phyloP scores from a whole-genome alignment of 2,797 vertebrate genomes.

The Bradypus variegatus region DNA sequence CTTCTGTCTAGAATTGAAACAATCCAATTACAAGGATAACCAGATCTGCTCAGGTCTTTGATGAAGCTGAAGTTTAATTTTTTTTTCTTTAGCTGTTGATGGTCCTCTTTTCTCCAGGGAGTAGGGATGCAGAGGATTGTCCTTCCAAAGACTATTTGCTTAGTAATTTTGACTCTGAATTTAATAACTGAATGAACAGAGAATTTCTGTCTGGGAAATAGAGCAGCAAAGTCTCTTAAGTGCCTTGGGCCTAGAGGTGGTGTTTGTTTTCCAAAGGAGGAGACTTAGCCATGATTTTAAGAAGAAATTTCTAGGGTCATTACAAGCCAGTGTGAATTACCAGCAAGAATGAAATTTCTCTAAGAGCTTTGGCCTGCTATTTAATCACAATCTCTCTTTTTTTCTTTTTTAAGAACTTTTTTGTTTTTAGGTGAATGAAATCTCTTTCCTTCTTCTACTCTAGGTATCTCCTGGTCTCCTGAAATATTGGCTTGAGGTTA shows the following conservation, averaged over 20 bases:
- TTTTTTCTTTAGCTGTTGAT: constrained; percentile 35
- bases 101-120: background rate
- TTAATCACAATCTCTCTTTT: background rate
- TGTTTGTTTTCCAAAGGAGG: constrained; percentile 60
- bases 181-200: background rate
- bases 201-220: constrained; percentile 14
- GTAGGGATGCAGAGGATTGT: background rate
- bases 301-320: constrained; percentile 67
- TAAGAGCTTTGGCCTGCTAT: constrained; percentile 1
- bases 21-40: background rate
- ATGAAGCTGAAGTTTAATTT: constrained; percentile 11
- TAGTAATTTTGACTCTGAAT: constrained; percentile 16
- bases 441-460: constrained; percentile 39
- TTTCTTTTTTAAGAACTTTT: constrained; percentile 37
- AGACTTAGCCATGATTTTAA: constrained; percentile 52
- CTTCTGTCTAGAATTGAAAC: constrained; percentile 14
- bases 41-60: background rate
- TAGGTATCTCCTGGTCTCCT: constrained; percentile 51
- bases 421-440: constrained; percentile 51
- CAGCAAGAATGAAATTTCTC: constrained; percentile 17
- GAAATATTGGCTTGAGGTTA: constrained; percentile 42
- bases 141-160: background rate
- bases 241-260: background rate
- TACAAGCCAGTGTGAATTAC: constrained; percentile 25
- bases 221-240: constrained; percentile 50